phyloP scores from a whole-genome alignment of 2,113 vertebrate genomes.

The Holacanthus passer region DNA sequence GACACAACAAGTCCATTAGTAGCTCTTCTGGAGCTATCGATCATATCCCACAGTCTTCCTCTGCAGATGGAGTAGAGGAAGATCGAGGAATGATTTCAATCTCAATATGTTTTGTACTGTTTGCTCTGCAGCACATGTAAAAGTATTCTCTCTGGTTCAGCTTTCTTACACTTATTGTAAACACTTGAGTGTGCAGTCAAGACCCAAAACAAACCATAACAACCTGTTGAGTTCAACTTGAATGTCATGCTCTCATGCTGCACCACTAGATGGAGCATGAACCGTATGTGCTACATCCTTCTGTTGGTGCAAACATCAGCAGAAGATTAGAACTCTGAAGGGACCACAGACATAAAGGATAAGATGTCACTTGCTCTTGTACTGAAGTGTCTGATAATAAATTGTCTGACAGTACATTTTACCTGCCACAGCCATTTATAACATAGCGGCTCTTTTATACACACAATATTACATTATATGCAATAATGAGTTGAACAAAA shows the following conservation, averaged over 20 bases:
- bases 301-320: slow-evolving; percentile 38
- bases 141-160: neutral
- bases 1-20: neutral
- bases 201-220: neutral
- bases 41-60: neutral
- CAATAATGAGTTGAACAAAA: neutral
- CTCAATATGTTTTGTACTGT: neutral
- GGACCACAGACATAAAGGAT: slow-evolving; percentile 33
- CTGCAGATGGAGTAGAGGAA: neutral
- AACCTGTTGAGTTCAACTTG: neutral
- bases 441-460: neutral
- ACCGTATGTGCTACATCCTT: neutral
- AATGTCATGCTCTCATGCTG: neutral
- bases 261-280: slow-evolving; percentile 62
- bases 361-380: slow-evolving; percentile 39
- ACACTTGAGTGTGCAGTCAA: neutral
- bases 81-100: neutral
- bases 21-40: neutral
- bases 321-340: slow-evolving; percentile 37
- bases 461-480: neutral
- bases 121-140: neutral
- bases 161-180: neutral
- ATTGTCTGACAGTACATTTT: neutral
- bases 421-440: neutral
- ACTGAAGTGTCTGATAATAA: slow-evolving; percentile 12